Base-by-base conservation (phyloP, 2,797 vertebrate genomes). In the Poecilia picta region DNA sequence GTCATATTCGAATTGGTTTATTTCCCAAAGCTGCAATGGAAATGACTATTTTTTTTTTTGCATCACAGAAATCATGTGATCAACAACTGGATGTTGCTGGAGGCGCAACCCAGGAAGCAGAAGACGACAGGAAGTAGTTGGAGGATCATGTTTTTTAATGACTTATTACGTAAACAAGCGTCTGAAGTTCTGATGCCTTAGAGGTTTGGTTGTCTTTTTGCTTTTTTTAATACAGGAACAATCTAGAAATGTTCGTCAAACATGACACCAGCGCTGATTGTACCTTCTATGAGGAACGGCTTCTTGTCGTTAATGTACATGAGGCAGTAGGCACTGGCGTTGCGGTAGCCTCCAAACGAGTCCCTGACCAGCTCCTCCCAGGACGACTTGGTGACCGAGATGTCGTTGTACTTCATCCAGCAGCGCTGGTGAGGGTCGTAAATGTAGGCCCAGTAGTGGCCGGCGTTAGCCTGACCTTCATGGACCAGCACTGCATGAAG, bases 371-470 rank as follows among this genome's bases (percentile, higher is more conserved):
- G 95, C 90, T 99, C 98, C 92, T 99, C 98, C 98, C 98, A 99
- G 2, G 98, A 97, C 0, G 98, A 99, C 86, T 98, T 98, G 57
- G 98, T 98, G 85, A 99, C 98, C 15, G 98, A 97, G 92, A 99
- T 97, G 92, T 99, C 98, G 71, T 99, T 99, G 89, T 99, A 99
- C 91, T 99, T 99, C 98, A 99, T 99, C 98, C 98, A 99, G 85
- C 97, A 97, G 73, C 93, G 95, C 89, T 98, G 97, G 83, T 95
- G 96, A 2, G 97, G 97, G 82, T 99, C 97, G 74, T 98, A 98
- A 94, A 99, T 98, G 87, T 99, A 99, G 0, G 98, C 98, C 98
- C 98, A 99, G 91, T 99, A 99, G 95, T 99, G 98, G 47, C 98
- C 98, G 0, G 98, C 98, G 25, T 97, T 99, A 0, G 98, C 98